Evolutionary conservation across 1,140 invertebrate species (phyloP).

Genomic region (Oncopeltus fasciatus): DNA sequence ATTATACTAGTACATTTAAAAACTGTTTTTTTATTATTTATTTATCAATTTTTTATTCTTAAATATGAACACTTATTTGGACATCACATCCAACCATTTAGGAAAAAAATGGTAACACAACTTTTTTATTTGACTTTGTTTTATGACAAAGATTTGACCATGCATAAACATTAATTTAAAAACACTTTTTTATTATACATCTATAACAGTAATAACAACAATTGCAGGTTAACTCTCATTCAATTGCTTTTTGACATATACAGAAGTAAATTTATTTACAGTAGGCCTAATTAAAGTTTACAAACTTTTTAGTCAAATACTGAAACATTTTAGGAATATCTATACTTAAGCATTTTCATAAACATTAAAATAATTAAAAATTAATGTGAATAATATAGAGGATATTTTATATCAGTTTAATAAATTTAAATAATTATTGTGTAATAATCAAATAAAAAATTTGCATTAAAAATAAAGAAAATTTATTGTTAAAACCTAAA

Average conservation of each 20-base stretch:
- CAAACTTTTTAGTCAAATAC: neutral
- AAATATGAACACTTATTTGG: conserved; percentile 4
- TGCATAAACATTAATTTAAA: neutral
- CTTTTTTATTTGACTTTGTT: neutral
- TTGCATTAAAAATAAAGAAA: neutral
- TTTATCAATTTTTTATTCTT: too few species aligned
- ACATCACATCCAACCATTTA: neutral
- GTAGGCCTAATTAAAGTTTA: neutral
- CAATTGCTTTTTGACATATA: neutral
- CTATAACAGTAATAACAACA: conserved; percentile 1
- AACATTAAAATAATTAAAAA: neutral
- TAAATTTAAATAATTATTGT: neutral
- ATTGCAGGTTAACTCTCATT: neutral
- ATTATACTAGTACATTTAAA: too few species aligned
- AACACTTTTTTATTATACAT: neutral
- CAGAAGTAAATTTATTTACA: neutral
- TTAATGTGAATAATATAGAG: neutral
- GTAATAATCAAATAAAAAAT: neutral
- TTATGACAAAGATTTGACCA: neutral
- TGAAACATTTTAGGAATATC: neutral
- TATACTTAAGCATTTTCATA: neutral
- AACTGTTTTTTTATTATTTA: neutral
- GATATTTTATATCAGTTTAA: neutral
- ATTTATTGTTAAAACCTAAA: neutral
- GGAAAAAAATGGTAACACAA: conserved; percentile 4